Evolutionary conservation across 2,113 vertebrate genomes (phyloP), one percentile per base, ranked within the genome.

Genomic region (Bufo bufo): DNA sequence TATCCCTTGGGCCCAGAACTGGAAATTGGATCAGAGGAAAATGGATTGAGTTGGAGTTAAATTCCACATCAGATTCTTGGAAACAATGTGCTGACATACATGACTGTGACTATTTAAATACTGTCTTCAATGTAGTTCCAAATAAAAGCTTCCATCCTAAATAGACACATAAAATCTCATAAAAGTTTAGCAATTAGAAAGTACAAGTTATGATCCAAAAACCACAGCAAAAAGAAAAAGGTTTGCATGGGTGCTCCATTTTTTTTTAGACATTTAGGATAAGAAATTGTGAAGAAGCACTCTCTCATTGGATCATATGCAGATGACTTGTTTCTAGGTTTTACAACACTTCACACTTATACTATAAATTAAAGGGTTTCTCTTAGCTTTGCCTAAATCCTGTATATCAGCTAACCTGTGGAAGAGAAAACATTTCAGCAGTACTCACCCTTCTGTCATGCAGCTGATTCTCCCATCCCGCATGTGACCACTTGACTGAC

Each of bases 81-180:
- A 94, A 94, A 93, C 92, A 90, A 88, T 91, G 90, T 93, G 94
- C 91, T 94, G 93, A 94, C 92, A 95, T 94, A 93, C 94, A 93
- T 93, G 93, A 94, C 85, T 92, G 90, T 94, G 92, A 94, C 92
- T 91, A 77, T 82, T 89, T 90, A 91, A 90, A 81, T 89, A 90
- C 90, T 90, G 75, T 87, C 50, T 78, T 86, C 23, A 16, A 80
- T 81, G 4, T n/a, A 69, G 5, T 10, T 33, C 9, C 65, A 86
- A 43, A 66, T 66, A 63, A 56, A 4, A 12, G 5, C 9, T 54
- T 78, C n/a, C n/a, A 56, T 0, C 14, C 19, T 84, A 45, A 85
- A 58, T 54, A 85, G 52, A 43, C 16, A 69, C 71, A 66, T 16
- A 49, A 72, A 23, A 54, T 56, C 23, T 83, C 11, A 50, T 4